Conservation (phyloP, 2,888 invertebrate species). For the Chirona hameri region DNA sequence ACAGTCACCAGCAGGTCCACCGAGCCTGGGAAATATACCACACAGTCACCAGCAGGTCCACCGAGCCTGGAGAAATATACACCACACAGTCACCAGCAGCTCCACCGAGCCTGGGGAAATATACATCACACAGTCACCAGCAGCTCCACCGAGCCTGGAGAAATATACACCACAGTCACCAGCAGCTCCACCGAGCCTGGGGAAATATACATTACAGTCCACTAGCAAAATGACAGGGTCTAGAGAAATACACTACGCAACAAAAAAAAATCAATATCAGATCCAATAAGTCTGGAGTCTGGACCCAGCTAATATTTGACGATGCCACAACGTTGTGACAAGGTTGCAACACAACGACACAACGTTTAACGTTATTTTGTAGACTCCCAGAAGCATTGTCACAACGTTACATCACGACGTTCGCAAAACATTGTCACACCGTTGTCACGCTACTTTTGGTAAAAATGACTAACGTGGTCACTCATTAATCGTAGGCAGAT, state of each 20-base stretch:
- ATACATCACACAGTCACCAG: not conserved
- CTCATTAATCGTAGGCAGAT: too few species aligned
- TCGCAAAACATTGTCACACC: too few species aligned
- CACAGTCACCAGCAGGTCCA: not conserved
- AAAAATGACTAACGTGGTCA: too few species aligned
- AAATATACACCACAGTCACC: too few species aligned
- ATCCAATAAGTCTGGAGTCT: not conserved
- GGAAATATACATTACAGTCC: not conserved
- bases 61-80: not conserved
- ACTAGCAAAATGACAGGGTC: not conserved
- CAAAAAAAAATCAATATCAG: not conserved
- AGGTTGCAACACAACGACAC: too few species aligned
- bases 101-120: not conserved
- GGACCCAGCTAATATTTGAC: too few species aligned
- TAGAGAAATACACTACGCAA: not conserved
- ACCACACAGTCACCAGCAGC: not conserved
- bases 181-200: not conserved
- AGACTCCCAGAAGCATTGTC: too few species aligned
- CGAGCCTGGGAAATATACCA: slow-evolving; percentile 33
- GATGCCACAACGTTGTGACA: too few species aligned
- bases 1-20: not conserved
- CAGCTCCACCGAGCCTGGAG: not conserved
- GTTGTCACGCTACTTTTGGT: too few species aligned
- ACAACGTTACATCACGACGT: too few species aligned
- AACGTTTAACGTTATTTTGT: too few species aligned